Conservation (phyloP, 2,888 invertebrate species). For the Melieria crassipennis region DNA sequence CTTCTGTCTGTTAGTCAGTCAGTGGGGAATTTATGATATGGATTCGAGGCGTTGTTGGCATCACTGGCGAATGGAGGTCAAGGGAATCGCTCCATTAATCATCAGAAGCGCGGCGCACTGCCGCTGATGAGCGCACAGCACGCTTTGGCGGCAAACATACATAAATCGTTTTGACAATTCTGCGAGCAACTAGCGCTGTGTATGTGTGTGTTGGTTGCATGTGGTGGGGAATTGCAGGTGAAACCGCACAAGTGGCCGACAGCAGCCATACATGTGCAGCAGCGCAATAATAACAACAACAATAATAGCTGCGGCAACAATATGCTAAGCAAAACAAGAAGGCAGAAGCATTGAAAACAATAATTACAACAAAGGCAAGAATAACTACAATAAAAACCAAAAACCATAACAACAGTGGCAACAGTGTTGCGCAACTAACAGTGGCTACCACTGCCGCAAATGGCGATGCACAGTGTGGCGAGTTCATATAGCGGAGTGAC, state of each 20-base stretch:
- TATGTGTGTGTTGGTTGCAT: background rate
- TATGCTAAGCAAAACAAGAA: too few species aligned
- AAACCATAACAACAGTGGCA: too few species aligned
- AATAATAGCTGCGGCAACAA: too few species aligned
- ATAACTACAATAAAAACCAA: too few species aligned
- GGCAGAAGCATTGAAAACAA: too few species aligned
- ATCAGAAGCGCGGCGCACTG: constrained; percentile 10
- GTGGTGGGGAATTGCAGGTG: background rate
- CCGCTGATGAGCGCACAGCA: constrained; percentile 19
- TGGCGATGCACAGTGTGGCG: too few species aligned
- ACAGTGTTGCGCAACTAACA: too few species aligned
- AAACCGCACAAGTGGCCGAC: constrained; percentile 13
- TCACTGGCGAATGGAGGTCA: constrained; percentile 21
- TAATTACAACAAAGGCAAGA: too few species aligned
- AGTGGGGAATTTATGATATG: constrained; percentile 19
- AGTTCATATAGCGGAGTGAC: too few species aligned
- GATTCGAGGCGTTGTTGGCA: constrained; percentile 2
- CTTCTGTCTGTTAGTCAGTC: constrained; percentile 2
- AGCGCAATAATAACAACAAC: too few species aligned
- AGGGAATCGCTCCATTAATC: constrained; percentile 30
- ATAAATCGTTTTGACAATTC: constrained; percentile 9
- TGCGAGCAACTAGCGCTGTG: background rate
- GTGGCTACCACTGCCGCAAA: too few species aligned
- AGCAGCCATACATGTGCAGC: constrained; percentile 4
- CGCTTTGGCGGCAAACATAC: background rate